A percentile compares a stretch with the other conserved stretches of the same genome.
Conservation (phyloP, 1,140 invertebrate species). For the Aphelinus atriplicis region DNA sequence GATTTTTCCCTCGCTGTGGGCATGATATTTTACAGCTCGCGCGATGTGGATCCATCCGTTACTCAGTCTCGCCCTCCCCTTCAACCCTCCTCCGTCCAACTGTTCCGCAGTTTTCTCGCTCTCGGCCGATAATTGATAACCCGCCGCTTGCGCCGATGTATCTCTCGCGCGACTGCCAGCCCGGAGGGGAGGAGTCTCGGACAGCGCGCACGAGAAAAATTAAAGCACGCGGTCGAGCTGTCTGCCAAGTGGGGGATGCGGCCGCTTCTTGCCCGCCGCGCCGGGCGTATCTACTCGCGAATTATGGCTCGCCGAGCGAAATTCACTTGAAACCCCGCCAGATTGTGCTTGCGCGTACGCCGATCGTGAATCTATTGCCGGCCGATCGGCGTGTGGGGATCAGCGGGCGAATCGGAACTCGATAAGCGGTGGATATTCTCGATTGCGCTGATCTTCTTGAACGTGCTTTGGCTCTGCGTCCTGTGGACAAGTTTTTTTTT, state of each 20-base stretch:
- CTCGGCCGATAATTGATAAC: slow-evolving; percentile 44
- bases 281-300: slow-evolving; percentile 34
- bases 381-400: too few relatives aligned
- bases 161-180: slow-evolving; percentile 42
- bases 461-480: too few relatives aligned
- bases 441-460: too few relatives aligned
- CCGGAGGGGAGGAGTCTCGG: slow-evolving; percentile 40
- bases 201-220: slow-evolving; percentile 49
- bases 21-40: not conserved
- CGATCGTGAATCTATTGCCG: too few relatives aligned
- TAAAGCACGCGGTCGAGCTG: slow-evolving; percentile 43
- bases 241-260: slow-evolving; percentile 44
- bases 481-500: too few relatives aligned
- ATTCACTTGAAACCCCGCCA: slow-evolving; percentile 63
- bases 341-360: not conserved
- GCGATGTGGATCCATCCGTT: slow-evolving; percentile 1
- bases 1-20: slow-evolving; percentile 11
- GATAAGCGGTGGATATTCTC: too few relatives aligned
- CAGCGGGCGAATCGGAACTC: too few relatives aligned
- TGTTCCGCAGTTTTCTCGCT: slow-evolving; percentile 15
- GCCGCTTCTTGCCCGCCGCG: slow-evolving; percentile 15
- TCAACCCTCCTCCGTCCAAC: not conserved
- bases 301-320: slow-evolving; percentile 60
- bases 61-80: not conserved
- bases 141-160: slow-evolving; percentile 23